Evolutionary conservation across 2,113 vertebrate species (phyloP).

Genomic region (Bos indicus): DNA sequence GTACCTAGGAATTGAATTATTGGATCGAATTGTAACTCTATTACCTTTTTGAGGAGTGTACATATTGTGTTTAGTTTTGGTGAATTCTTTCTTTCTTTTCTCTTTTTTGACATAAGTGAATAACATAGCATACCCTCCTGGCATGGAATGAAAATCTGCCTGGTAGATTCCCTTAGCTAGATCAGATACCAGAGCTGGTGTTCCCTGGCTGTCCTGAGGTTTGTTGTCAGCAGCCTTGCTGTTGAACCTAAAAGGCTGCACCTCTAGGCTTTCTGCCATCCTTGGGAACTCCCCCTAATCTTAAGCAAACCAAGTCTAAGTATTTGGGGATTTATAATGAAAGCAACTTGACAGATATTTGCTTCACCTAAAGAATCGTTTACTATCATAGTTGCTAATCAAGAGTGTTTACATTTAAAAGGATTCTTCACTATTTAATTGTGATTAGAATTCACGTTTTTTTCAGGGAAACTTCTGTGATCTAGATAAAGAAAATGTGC

Average conservation of each 20-base stretch:
- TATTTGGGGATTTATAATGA: not conserved
- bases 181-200: not conserved
- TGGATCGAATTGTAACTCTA: not conserved
- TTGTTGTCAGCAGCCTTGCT: not conserved
- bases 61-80: not conserved
- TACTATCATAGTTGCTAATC: not conserved
- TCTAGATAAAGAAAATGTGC: not conserved
- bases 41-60: not conserved
- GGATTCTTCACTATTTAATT: not conserved
- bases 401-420: not conserved
- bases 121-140: not conserved
- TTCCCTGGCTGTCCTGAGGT: not conserved
- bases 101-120: not conserved
- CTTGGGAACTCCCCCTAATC: not conserved
- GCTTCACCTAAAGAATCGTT: not conserved
- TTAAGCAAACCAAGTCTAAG: not conserved
- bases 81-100: not conserved
- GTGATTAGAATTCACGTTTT: not conserved
- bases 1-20: not conserved
- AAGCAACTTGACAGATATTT: not conserved
- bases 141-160: not conserved
- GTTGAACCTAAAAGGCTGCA: not conserved
- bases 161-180: not conserved
- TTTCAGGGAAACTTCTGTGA: not conserved
- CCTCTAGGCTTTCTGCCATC: not conserved